Conservation (phyloP, 2,113 vertebrate genomes). For the Jacana jacana region DNA sequence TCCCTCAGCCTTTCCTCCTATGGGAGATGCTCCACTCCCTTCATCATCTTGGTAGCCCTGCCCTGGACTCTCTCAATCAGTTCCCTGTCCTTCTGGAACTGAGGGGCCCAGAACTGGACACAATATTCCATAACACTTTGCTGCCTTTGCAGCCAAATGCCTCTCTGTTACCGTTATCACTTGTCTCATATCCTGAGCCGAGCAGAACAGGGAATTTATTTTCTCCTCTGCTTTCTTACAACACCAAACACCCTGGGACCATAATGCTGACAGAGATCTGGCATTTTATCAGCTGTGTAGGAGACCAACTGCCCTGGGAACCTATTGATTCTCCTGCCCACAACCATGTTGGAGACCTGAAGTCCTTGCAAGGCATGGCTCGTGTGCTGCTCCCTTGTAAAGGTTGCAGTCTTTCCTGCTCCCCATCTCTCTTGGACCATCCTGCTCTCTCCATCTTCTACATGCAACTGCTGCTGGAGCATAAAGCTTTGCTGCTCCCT, state of each 20-base stretch:
- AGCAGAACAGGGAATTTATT: neutral
- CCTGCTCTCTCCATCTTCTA: neutral
- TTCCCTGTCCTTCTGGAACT: too few species aligned
- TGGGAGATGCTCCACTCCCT: too few species aligned
- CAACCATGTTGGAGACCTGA: neutral
- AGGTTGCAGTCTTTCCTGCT: neutral
- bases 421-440: neutral
- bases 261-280: neutral
- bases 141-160: neutral
- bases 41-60: too few species aligned
- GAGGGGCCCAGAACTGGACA: too few species aligned
- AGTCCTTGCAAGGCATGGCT: neutral
- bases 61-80: too few species aligned
- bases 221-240: neutral
- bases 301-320: neutral
- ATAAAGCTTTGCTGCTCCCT: neutral
- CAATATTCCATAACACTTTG: fast-evolving
- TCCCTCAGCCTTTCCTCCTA: too few species aligned
- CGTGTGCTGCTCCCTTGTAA: neutral
- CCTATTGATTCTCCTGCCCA: neutral
- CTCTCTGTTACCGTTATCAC: neutral
- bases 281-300: neutral
- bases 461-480: neutral
- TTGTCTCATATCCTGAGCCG: neutral
- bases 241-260: neutral